Base-by-base conservation (phyloP, 2,888 invertebrate genomes). In the Drosophila niveifrons region DNA sequence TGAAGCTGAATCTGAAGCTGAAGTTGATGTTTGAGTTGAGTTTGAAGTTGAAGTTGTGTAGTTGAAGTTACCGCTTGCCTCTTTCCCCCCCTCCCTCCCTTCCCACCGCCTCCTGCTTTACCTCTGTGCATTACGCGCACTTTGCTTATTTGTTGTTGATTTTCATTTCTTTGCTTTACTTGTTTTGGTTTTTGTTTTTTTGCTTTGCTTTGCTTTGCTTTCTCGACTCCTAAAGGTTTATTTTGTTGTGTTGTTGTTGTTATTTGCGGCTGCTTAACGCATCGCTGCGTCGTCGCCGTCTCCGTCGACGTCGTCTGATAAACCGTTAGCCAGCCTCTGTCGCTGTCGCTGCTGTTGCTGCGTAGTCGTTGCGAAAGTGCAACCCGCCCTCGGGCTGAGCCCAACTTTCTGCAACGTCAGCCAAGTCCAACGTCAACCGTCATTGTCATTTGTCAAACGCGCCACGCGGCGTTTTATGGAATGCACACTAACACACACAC, bases 361-460 rank as follows among this genome's bases (percentile, higher is more conserved):
- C 75, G 61, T 64, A 47, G 70, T 66, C 66, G 75, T 75, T 78
- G 80, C 80, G 80, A 80, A 79, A 78, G 77, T 78, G 76, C 76
- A 72, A 58, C 56, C 66, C 67, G 77, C 80, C 77, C 80, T 79
- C 75, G 62, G 66, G 75, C 80, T 75, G 62, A 59, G 57, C 59
- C 71, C 70, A 71, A 78, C 76, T 77, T 80, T 80, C 77, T 80
- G 76, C 67, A 78, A 75, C 63, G 67, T 58, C 76, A 76, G 66
- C 79, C 75, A 78, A 75, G 78, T 73, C 78, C 75, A 75, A 79
- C 65, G 66, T 77, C 76, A 77, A 74, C 78, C 75, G 75, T 77
- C 77, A 74, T 77, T 77, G 77, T 77, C 79, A 77, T 77, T 77
- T 77, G 77, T 77, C 77, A 77, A 77, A 80, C 68, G 80, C 68